phyloP scores from a whole-genome alignment of 1,140 invertebrate species.

The Babylonia areolata region DNA sequence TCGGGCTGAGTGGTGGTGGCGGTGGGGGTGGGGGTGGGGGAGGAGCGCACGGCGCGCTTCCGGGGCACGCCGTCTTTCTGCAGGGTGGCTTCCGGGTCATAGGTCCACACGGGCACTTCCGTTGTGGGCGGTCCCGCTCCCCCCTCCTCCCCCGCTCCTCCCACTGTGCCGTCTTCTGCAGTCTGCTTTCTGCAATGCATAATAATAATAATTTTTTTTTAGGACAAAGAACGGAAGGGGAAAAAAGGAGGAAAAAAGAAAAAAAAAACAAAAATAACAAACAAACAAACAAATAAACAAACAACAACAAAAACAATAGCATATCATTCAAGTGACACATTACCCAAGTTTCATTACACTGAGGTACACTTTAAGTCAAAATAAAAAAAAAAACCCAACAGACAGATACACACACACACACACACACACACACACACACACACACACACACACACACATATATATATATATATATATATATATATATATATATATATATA shows the following conservation, averaged over 20 bases:
- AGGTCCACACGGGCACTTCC: constrained; percentile 31
- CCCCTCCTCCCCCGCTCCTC: not conserved
- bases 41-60: not conserved
- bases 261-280: not conserved
- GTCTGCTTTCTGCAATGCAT: constrained; percentile 8
- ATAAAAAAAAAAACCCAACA: no score
- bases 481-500: no score
- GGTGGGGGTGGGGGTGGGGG: not conserved
- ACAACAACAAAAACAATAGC: no score
- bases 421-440: no score
- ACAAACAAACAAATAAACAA: no score
- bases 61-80: constrained; percentile 38
- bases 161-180: constrained; percentile 9
- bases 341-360: no score
- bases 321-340: no score
- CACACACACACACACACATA: no score
- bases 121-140: not conserved
- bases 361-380: no score
- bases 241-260: not conserved
- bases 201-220: no score
- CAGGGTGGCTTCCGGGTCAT: constrained; percentile 39
- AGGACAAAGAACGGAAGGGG: not conserved
- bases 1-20: not conserved
- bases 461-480: no score
- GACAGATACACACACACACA: no score